phyloP scores from a whole-genome alignment of 2,113 vertebrate genomes.

The Bufo gargarizans region DNA sequence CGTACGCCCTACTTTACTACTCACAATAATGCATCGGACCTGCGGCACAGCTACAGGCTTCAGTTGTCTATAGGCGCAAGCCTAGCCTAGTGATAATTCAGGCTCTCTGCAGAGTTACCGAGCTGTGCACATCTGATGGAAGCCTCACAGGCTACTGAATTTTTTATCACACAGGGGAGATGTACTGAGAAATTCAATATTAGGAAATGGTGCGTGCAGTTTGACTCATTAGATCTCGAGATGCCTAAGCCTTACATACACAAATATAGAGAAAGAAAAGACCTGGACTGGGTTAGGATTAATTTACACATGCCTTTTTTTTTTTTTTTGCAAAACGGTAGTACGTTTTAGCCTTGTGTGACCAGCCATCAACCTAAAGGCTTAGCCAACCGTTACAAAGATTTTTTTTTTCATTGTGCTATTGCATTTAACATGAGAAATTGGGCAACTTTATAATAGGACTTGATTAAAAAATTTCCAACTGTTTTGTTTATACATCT shows the following conservation, averaged over 20 bases:
- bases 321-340: too few species aligned
- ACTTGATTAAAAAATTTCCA: too few species aligned
- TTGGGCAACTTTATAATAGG: too few species aligned
- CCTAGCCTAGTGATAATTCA: neutral
- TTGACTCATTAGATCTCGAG: neutral
- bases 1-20: neutral
- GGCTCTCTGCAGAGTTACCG: neutral
- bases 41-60: neutral
- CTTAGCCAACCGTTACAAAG: too few species aligned
- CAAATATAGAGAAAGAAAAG: neutral
- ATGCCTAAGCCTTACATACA: neutral
- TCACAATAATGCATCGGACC: neutral
- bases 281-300: neutral
- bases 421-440: too few species aligned
- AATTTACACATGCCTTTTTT: neutral
- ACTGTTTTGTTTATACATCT: too few species aligned
- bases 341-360: too few species aligned
- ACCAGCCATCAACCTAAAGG: too few species aligned
- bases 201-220: neutral
- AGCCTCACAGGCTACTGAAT: neutral
- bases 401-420: too few species aligned
- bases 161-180: slow-evolving; percentile 10
- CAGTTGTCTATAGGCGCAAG: neutral
- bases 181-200: neutral
- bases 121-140: neutral